Conservation (phyloP, 2,888 invertebrate genomes). For the Notocelia uddmanniana region DNA sequence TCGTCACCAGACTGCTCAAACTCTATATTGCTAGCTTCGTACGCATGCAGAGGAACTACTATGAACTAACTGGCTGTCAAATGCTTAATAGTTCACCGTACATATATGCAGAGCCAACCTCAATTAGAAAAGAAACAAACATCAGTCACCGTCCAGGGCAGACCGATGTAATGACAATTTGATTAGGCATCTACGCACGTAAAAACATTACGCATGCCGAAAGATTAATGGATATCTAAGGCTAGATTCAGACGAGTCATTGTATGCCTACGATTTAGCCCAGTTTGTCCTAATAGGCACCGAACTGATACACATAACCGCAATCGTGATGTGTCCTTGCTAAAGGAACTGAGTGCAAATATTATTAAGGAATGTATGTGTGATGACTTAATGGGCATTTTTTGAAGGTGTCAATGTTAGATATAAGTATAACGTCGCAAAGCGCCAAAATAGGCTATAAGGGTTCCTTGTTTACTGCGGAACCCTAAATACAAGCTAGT, state of each 20-base stretch:
- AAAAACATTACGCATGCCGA: slow-evolving; percentile 29
- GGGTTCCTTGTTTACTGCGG: no score
- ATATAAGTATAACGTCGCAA: no score
- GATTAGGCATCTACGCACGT: slow-evolving; percentile 37
- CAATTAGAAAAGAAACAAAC: slow-evolving; percentile 33
- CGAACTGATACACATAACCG: neutral
- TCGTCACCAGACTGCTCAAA: no score
- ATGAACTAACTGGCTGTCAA: no score
- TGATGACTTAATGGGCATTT: no score
- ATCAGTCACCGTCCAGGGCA: slow-evolving; percentile 34
- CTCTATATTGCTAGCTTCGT: no score
- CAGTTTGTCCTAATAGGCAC: neutral
- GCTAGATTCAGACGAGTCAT: slow-evolving; percentile 13
- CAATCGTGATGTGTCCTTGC: neutral
- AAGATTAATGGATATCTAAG: slow-evolving; percentile 34
- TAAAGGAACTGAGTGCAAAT: no score
- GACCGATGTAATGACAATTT: slow-evolving; percentile 40
- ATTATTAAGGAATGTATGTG: no score
- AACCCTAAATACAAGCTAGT: no score
- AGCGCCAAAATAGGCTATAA: no score
- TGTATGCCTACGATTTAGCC: slow-evolving; percentile 9
- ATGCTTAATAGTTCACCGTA: neutral
- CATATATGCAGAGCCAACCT: neutral
- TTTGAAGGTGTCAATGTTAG: no score
- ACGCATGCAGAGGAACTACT: no score